Conservation (phyloP, 2,113 vertebrate genomes). For the Phaethornis superciliosus region DNA sequence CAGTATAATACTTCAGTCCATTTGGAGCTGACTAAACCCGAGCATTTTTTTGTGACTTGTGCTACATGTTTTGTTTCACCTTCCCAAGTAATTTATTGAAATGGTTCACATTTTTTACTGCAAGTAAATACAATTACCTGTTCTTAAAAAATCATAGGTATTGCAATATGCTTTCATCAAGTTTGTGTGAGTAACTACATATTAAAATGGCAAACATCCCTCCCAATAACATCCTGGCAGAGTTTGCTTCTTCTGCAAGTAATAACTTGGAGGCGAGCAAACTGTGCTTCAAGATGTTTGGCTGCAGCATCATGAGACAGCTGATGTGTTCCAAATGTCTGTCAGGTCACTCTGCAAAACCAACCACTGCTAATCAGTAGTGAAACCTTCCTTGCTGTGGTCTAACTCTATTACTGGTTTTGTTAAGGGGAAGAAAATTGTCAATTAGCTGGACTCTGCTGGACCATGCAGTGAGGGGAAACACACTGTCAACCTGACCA, state of each 20-base stretch:
- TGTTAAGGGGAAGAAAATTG: slow-evolving; percentile 54
- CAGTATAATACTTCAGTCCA: neutral
- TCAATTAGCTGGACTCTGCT: neutral
- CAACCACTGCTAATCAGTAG: slow-evolving; percentile 9
- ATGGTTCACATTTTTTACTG: neutral
- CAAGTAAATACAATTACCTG: neutral
- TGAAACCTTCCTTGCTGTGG: slow-evolving; percentile 23
- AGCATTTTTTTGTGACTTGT: neutral
- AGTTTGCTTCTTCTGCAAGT: slow-evolving; percentile 31
- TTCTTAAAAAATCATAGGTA: slow-evolving; percentile 17
- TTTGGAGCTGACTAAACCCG: neutral
- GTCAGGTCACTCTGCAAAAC: slow-evolving; percentile 42
- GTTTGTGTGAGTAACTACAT: neutral
- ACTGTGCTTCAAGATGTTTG: slow-evolving; percentile 18
- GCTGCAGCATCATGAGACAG: neutral
- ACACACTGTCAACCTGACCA: neutral
- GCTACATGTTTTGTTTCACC: neutral
- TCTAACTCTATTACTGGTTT: slow-evolving; percentile 38
- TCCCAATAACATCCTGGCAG: slow-evolving; percentile 59
- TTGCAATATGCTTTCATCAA: neutral
- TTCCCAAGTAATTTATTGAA: neutral
- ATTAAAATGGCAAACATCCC: slow-evolving; percentile 49
- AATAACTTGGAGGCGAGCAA: slow-evolving; percentile 40
- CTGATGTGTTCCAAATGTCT: slow-evolving; percentile 44
- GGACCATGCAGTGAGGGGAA: neutral